Percentiles rank a stretch among this genome's conserved stretches.
Conservation (phyloP, 2,888 invertebrate genomes). For the Altica lythri region DNA sequence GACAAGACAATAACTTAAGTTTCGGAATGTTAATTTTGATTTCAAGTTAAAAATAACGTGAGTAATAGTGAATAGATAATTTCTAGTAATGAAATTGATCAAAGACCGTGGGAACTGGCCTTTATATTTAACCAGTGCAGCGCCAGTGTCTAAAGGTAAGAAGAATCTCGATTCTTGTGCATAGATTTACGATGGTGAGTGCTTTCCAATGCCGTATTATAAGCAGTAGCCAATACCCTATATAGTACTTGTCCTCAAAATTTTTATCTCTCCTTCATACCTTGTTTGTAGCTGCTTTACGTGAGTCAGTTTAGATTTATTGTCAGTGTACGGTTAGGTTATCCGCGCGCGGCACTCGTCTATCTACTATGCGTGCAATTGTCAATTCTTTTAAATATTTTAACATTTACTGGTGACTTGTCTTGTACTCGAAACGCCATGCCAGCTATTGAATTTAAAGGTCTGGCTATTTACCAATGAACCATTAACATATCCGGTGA, state of each 20-base stretch:
- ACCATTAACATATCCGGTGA: conserved; percentile 37
- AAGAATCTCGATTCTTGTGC: conserved; percentile 31
- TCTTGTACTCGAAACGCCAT: conserved; percentile 38
- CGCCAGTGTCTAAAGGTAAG: conserved; percentile 23
- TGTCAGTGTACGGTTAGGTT: conserved; percentile 48
- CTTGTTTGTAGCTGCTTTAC: conserved; percentile 56
- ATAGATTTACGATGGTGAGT: conserved; percentile 52
- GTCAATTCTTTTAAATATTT: conserved; percentile 38
- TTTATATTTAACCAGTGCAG: conserved; percentile 13
- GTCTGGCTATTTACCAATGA: conserved; percentile 32
- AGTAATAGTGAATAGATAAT: no score
- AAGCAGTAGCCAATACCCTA: conserved; percentile 56
- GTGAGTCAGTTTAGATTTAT: conserved; percentile 53
- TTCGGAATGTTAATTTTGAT: no score
- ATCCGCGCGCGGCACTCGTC: conserved; percentile 47
- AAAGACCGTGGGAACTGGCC: background rate
- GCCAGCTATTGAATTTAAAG: conserved; percentile 36
- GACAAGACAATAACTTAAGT: no score
- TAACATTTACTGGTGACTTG: conserved; percentile 36
- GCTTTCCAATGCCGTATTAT: conserved; percentile 53
- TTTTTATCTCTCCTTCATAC: conserved; percentile 58
- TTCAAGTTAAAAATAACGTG: no score
- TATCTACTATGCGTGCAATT: conserved; percentile 37
- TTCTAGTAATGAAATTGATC: no score
- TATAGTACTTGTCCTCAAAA: conserved; percentile 58